These are phyloP conservation scores for Carpatolechia fugitivella DNA, from an alignment of 2,888 invertebrate genomes.

Conservation along the genomic window DNA sequence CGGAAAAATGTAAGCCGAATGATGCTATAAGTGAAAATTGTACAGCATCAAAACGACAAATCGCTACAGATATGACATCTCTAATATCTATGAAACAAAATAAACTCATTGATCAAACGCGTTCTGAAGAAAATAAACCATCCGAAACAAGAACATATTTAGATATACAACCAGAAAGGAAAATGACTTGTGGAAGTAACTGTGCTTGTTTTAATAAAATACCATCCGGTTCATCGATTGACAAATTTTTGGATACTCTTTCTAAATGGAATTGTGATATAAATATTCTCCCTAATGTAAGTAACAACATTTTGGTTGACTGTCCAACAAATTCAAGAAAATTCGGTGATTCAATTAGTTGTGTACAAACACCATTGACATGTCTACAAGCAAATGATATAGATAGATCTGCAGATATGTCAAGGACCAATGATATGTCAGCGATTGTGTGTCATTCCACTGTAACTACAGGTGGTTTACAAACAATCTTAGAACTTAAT, in stretches of 20 bases:
- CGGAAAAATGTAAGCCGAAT: constrained; percentile 12
- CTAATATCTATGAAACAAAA: constrained; percentile 22
- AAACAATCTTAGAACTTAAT: not conserved
- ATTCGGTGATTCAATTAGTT: too few relatives aligned
- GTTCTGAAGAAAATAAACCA: constrained; percentile 19
- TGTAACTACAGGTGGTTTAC: not conserved
- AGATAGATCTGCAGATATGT: not conserved
- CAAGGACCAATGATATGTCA: not conserved
- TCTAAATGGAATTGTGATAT: constrained; percentile 44
- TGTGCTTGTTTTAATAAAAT: constrained; percentile 58
- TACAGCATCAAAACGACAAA: constrained; percentile 24
- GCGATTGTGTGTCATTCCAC: not conserved
- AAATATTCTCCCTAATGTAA: not conserved
- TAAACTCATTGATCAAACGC: constrained; percentile 38
- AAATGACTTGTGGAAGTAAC: constrained; percentile 37
- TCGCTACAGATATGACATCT: constrained; percentile 14
- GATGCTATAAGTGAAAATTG: not conserved
- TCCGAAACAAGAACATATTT: not conserved
- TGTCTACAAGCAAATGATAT: too few relatives aligned
- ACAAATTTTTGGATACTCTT: constrained; percentile 52
- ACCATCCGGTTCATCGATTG: constrained; percentile 62
- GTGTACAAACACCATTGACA: too few relatives aligned
- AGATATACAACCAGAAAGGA: not conserved
- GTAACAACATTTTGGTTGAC: not conserved
- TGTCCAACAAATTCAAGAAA: not conserved